Evolutionary conservation across 1,140 invertebrate species (phyloP).

Genomic region (Neodiprion virginianus): DNA sequence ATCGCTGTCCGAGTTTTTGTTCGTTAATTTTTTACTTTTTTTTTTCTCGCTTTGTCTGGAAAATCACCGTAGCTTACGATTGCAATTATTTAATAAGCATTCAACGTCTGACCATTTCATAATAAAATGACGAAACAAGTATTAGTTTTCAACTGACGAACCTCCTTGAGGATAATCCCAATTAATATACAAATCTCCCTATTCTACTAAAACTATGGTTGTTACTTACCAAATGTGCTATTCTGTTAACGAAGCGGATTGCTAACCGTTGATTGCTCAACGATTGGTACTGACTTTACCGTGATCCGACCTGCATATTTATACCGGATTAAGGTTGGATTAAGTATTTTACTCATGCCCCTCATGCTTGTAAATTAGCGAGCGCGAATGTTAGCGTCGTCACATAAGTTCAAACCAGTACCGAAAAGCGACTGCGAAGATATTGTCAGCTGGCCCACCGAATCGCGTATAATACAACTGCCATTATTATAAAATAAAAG

Average conservation of each 20-base stretch:
- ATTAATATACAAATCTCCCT: too few species aligned
- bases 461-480: neutral
- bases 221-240: neutral
- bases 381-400: neutral
- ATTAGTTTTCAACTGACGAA: too few species aligned
- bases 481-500: neutral
- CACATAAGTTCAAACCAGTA: neutral
- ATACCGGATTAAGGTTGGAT: conserved; percentile 26
- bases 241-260: conserved; percentile 21
- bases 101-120: neutral
- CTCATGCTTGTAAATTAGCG: conserved; percentile 13
- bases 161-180: too few species aligned
- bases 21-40: too few species aligned
- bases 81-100: neutral
- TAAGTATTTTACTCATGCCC: conserved; percentile 42
- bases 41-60: neutral
- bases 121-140: too few species aligned
- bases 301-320: conserved; percentile 21
- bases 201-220: neutral
- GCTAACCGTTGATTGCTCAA: conserved; percentile 27
- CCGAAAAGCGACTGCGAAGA: neutral
- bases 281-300: conserved; percentile 23
- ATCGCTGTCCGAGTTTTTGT: too few species aligned
- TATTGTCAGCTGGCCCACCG: neutral
- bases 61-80: neutral